Evolutionary conservation across 2,888 invertebrate species (phyloP), one percentile per base, ranked within the genome.

Genomic region (Marronus borbonicus): DNA sequence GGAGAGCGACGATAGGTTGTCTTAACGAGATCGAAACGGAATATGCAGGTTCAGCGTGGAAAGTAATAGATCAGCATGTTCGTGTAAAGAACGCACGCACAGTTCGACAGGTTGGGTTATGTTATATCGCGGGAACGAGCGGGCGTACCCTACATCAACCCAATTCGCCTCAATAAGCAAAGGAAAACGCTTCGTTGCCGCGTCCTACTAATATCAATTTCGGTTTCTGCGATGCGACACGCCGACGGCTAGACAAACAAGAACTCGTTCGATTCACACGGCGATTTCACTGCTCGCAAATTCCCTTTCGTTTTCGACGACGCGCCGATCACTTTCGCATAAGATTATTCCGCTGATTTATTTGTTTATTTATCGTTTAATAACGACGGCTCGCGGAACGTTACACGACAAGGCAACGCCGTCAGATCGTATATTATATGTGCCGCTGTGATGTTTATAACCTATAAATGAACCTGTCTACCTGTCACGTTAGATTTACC

Each of bases 401-500:
- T 39, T 17, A 36, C 14, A 39, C 31, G 64, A 76, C 24, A 52
- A 36, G 49, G 44, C 44, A 64, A 20, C 65, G 52, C 39, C 20
- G 68, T 20, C 28, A 50, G 50, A 62, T 31, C 44, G 65, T 39
- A 12, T 70, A 62, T 76, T 77, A 76, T 77, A 78, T 66, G 79
- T 77, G 79, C 74, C 69, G 62, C 24, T 64, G 28, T 20, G 55
- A 55, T 17, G 17, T 79, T 79, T 80, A 79, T 79, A 80, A 80
- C 80, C 82, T 83, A 76, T 68, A 74, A 80, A 44, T 12, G 44
- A 77, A 81, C 78, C 75, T 20, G 8, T 20, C 55, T 58, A 76
- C 77, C 80, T 79, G 76, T 79, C 77, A 77, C 60, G 65, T 17
- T 49, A 49, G 86, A 89, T 90, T 88, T 91, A 92, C 92, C 92